Base-by-base conservation (phyloP, 1,140 invertebrate species). In the Anagrus nilaparvatae region DNA sequence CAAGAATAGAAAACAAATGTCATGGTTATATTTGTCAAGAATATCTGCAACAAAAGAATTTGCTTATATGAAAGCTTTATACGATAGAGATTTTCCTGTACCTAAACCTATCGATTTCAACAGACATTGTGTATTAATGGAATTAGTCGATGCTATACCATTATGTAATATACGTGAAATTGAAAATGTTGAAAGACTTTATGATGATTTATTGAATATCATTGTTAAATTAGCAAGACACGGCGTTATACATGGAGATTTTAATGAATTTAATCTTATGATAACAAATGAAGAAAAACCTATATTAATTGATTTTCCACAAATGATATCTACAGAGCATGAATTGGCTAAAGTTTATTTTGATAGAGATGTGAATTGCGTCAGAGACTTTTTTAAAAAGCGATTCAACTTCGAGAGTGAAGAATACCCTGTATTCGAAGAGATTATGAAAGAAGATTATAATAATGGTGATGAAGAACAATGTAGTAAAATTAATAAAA, bases 201-300 rank as follows among this genome's bases (percentile, higher is more conserved):
- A 97, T 59, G 90, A 96, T 55, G 84, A 95, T 52, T 73, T 97
- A 43, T 99, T 99, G 95, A 78, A 89, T 54, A 70, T 99, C 4
- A 88, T 99, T 42, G 79, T 97, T 0, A 76, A 78, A 44, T 71
- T 99, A 23, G 96, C 83, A 17, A 87, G 92, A 66, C 81, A 84
- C 61, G 96, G 97, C 1, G 86, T 99, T 1, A 98, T 99, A 56
- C 96, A 99, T 66, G 88, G 94, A 3, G 96, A 99, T 73, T 98
- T 97, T 54, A 99, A 99, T 65, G 97, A 99, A 71, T 99, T 99
- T 61, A 99, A 97, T 62, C 79, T 97, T 32, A 91, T 97, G 78
- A 68, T 97, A 1, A 78, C 78, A 19, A 77, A 88, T 54, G 78
- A 84, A 0, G 82, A 81, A 21, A 79, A 82, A 43, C 81, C 95